These are phyloP conservation scores for Xanthostigma xanthostigma DNA, from an alignment of 2,888 invertebrate genomes.

Conservation along the genomic window DNA sequence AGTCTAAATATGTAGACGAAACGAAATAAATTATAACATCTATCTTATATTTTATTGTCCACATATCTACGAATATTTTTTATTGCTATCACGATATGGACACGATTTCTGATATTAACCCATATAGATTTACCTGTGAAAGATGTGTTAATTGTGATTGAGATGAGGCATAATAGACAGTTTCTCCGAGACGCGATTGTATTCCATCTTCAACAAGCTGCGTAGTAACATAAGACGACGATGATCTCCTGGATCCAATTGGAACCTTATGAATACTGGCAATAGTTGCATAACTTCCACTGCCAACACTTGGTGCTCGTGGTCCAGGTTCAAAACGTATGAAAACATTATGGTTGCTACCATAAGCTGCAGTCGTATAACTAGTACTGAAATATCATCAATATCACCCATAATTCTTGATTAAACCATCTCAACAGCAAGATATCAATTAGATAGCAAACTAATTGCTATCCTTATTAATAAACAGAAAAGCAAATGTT, in stretches of 20 bases:
- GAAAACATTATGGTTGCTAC: constrained; percentile 61
- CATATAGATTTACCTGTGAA: constrained; percentile 39
- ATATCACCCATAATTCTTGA: too few relatives aligned
- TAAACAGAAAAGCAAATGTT: too few relatives aligned
- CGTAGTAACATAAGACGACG: constrained; percentile 58
- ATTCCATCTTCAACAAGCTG: constrained; percentile 29
- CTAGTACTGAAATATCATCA: constrained; percentile 41
- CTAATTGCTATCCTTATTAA: too few relatives aligned
- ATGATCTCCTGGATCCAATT: constrained; percentile 32
- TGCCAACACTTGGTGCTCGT: constrained; percentile 57
- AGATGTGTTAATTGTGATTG: constrained; percentile 51
- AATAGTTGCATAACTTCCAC: constrained; percentile 71
- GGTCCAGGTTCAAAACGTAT: constrained; percentile 57
- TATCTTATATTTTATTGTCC: too few relatives aligned
- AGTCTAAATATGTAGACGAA: too few relatives aligned
- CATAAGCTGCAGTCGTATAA: constrained; percentile 62
- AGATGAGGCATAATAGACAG: constrained; percentile 65
- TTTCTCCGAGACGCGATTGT: constrained; percentile 20
- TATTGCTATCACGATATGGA: too few relatives aligned
- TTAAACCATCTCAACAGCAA: too few relatives aligned
- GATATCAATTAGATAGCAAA: too few relatives aligned
- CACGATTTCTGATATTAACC: too few relatives aligned
- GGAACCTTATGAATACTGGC: constrained; percentile 67
- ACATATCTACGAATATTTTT: too few relatives aligned
- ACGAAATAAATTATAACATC: too few relatives aligned